phyloP scores from a whole-genome alignment of 2,888 invertebrate genomes.

The Caenorhabditis japonica region DNA sequence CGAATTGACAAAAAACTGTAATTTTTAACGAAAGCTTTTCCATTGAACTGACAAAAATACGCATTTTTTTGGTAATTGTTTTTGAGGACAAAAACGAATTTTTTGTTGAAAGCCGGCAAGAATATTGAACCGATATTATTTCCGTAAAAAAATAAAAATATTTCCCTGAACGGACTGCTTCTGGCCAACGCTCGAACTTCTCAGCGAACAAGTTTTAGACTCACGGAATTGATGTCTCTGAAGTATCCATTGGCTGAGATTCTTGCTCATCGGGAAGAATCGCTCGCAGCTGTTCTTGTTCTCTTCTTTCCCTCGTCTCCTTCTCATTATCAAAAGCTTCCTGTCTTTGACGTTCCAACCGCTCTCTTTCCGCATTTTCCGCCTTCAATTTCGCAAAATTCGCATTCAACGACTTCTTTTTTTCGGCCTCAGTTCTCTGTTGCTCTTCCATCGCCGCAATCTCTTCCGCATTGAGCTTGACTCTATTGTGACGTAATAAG shows the following conservation, averaged over 20 bases:
- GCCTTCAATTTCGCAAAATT: constrained; percentile 48
- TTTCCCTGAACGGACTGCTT: too few species aligned
- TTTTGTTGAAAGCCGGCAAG: too few species aligned
- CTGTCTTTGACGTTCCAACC: constrained; percentile 49
- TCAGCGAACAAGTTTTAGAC: too few species aligned
- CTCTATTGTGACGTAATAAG: constrained; percentile 45
- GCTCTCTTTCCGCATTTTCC: constrained; percentile 59
- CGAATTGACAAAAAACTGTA: too few species aligned
- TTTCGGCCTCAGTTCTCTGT: constrained; percentile 35
- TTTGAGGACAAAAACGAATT: too few species aligned
- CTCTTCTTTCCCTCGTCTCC: constrained; percentile 27
- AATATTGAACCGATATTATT: too few species aligned
- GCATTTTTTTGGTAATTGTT: too few species aligned
- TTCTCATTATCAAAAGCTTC: constrained; percentile 49
- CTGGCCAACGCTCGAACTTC: too few species aligned
- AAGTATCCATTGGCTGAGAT: constrained; percentile 16
- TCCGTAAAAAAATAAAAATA: too few species aligned
- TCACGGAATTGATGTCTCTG: not conserved
- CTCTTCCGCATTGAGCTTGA: constrained; percentile 52
- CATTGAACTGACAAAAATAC: too few species aligned
- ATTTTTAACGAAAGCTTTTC: too few species aligned
- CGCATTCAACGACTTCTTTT: constrained; percentile 32
- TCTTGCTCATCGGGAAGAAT: constrained; percentile 11
- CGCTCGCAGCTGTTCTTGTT: constrained; percentile 32
- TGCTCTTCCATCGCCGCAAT: constrained; percentile 39